phyloP scores from a whole-genome alignment of 2,113 vertebrate species.

The Poeciliopsis prolifica region DNA sequence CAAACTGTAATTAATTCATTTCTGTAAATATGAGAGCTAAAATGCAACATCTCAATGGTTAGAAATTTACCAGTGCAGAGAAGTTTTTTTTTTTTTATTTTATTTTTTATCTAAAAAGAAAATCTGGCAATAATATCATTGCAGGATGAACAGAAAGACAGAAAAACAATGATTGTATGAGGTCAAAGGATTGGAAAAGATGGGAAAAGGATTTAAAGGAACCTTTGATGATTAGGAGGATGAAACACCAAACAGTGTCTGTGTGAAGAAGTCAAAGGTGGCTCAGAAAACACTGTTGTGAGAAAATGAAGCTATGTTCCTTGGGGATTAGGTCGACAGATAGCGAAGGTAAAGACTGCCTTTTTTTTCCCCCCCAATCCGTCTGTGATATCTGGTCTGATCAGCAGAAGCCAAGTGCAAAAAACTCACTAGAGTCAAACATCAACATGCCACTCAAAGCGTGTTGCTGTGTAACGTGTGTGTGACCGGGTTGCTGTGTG shows the following conservation, averaged over 20 bases:
- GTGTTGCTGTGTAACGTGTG: too few relatives aligned
- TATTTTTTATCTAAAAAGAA: conserved; percentile 36
- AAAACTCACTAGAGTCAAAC: conserved; percentile 49
- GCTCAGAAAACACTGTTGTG: conserved; percentile 64
- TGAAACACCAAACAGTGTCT: conserved; percentile 42
- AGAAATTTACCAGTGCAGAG: too few relatives aligned
- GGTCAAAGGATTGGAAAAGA: conserved; percentile 14
- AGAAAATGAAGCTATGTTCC: conserved; percentile 74
- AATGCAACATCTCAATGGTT: too few relatives aligned
- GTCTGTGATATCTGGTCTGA: conserved; percentile 63
- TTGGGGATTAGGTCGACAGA: conserved; percentile 68
- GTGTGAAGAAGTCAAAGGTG: conserved; percentile 58
- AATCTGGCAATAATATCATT: conserved; percentile 24
- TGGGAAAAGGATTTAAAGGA: conserved; percentile 53
- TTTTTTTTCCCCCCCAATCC: conserved; percentile 52
- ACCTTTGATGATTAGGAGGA: conserved; percentile 60
- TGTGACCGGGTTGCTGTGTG: too few relatives aligned
- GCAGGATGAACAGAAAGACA: conserved; percentile 32
- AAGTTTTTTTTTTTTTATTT: too few relatives aligned
- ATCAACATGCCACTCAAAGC: conserved; percentile 55
- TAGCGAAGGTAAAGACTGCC: conserved; percentile 69
- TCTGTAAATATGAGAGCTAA: background rate
- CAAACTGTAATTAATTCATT: too few relatives aligned
- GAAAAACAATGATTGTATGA: background rate
- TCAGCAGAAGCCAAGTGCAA: conserved; percentile 54